phyloP scores from a whole-genome alignment of 2,888 invertebrate species.

The Tholera decimalis region DNA sequence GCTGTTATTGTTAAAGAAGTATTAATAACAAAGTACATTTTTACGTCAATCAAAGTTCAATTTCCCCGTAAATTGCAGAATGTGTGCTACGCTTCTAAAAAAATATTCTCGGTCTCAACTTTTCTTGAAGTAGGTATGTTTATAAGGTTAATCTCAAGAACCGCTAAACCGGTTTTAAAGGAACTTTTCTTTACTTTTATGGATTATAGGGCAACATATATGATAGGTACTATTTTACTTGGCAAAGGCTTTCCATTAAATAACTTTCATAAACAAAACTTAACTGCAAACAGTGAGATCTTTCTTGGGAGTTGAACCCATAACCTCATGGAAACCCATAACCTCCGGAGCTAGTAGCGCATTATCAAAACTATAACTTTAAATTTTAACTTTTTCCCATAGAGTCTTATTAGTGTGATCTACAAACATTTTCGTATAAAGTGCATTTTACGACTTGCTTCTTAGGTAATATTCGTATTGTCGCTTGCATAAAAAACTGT shows the following conservation, averaged over 20 bases:
- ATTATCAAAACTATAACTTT: not conserved
- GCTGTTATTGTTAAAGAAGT: conserved; percentile 88
- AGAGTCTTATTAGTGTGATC: not conserved
- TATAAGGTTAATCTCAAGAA: too few relatives aligned
- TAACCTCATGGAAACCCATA: conserved; percentile 13
- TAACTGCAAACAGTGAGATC: not conserved
- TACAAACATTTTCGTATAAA: not conserved
- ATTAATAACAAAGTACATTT: conserved; percentile 11
- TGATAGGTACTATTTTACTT: too few relatives aligned
- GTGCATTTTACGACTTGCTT: not conserved
- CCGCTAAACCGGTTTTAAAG: too few relatives aligned
- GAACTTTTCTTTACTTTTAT: too few relatives aligned
- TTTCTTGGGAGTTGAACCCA: conserved; percentile 20
- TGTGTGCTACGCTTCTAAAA: not conserved
- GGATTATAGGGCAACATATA: too few relatives aligned
- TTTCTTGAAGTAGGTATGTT: too few relatives aligned
- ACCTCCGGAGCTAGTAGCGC: too few relatives aligned
- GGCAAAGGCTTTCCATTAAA: not conserved
- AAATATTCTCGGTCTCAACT: not conserved
- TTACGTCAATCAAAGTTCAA: not conserved
- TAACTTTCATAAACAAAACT: not conserved
- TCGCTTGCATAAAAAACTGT: conserved; percentile 30
- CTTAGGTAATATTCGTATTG: conserved; percentile 3
- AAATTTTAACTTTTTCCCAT: not conserved
- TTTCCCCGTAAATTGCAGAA: not conserved